Base-by-base conservation (phyloP, 2,888 invertebrate species). In the Epiblema foenella region DNA sequence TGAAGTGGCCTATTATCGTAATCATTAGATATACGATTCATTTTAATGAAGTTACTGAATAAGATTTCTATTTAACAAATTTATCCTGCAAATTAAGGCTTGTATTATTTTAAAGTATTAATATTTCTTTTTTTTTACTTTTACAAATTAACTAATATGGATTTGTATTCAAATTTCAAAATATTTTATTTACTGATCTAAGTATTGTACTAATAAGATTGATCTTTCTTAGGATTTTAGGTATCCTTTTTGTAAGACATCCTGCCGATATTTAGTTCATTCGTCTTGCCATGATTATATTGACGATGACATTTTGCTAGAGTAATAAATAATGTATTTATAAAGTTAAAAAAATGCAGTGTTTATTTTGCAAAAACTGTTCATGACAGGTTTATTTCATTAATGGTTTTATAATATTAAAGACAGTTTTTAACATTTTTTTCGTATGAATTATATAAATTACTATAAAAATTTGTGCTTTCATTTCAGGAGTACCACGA, bases 371-470 rank as follows among this genome's bases (percentile, higher is more conserved):
- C 49, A 37, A 57, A 71, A 67, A 79, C 80, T 81, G 75, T 76
- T 88, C 85, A 86, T 87, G 85, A 89, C 84, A 88, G 85, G 79
- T 79, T 82, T 83, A 81, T 82, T 79, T 84, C 82, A 87, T 85
- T 81, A 84, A 81, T 80, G 84, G 85, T 77, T 88, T 81, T 80
- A 86, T 86, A 84, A 85, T 85, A 85, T 89, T 89, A 90, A 91
- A 91, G 91, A 91, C 91, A 91, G 77, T 87, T 90, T 90, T 89
- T 89, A 79, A 88, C 85, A 83, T 84, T 85, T 89, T 90, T 86
- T 91, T 91, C 90, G 88, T 89, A 90, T 84, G 85, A 89, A 91
- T 90, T 90, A 91, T 91, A 91, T 89, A 89, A 89, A 89, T 89
- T 87, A 84, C 83, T 84, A 85, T 78, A 86, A 84, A 81, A 76